Percentiles rank a stretch among this genome's conserved stretches.
Evolutionary conservation across 2,113 vertebrate species (phyloP).

Genomic region (Dunckerocampus dactyliophorus): DNA sequence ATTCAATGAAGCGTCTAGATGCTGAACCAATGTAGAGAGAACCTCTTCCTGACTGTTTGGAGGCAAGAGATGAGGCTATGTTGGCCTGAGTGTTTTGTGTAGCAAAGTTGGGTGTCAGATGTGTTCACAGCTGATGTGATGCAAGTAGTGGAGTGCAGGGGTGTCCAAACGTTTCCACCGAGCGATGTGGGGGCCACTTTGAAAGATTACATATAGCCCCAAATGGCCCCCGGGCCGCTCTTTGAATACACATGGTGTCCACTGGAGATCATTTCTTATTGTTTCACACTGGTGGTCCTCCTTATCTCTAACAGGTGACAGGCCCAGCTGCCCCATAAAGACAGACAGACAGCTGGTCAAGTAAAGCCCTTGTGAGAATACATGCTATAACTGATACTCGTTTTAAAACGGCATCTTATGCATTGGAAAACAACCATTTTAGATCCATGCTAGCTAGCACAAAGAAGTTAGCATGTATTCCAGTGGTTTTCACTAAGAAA

Average conservation of each 20-base stretch:
- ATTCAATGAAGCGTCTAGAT: no score
- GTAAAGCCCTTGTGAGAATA: background rate
- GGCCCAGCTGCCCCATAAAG: slow-evolving; percentile 8
- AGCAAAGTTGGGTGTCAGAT: no score
- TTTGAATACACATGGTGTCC: background rate
- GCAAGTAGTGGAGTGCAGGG: background rate
- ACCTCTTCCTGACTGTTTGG: no score
- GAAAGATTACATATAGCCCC: no score
- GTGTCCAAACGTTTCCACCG: no score
- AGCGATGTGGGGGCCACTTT: no score
- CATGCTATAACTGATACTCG: background rate
- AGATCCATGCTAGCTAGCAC: background rate
- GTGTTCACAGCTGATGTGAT: slow-evolving; percentile 16
- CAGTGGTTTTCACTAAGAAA: slow-evolving; percentile 1
- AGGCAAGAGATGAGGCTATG: no score
- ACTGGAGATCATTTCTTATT: slow-evolving; percentile 14
- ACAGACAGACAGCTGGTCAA: slow-evolving; percentile 26
- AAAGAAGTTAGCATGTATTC: background rate
- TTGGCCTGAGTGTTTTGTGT: background rate
- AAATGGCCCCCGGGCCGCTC: no score
- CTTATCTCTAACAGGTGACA: slow-evolving; percentile 53
- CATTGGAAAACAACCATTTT: no score
- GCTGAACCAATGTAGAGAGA: no score
- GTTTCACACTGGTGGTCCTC: background rate
- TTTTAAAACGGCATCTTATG: no score